phyloP scores from a whole-genome alignment of 2,888 invertebrate genomes.

The Tanypteryx hageni region DNA sequence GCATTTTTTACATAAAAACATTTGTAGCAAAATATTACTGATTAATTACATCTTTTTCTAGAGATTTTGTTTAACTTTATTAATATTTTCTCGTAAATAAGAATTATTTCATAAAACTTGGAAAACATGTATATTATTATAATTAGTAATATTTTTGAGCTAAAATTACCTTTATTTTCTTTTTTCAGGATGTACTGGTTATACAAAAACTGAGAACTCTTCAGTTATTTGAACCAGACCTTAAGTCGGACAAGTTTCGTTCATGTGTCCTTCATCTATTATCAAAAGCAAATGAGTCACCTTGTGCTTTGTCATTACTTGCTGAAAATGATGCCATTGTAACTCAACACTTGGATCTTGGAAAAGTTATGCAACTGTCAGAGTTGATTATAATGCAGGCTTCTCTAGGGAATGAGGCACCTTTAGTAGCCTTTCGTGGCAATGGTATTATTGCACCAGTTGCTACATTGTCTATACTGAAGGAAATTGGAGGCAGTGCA shows the following conservation, averaged over 20 bases:
- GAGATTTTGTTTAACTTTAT: too few species aligned
- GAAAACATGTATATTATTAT: too few species aligned
- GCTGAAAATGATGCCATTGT: neutral
- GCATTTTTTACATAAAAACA: too few species aligned
- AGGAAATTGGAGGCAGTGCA: neutral
- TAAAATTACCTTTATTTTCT: neutral
- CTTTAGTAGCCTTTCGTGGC: neutral
- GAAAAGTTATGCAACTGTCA: neutral
- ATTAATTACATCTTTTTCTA: too few species aligned
- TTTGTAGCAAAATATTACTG: too few species aligned
- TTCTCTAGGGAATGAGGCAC: neutral
- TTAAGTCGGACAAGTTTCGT: neutral
- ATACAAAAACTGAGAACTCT: slow-evolving; percentile 24
- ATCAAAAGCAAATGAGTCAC: neutral
- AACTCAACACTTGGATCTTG: neutral
- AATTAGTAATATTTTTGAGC: neutral
- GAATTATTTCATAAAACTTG: too few species aligned
- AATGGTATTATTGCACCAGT: neutral
- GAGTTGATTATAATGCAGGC: neutral
- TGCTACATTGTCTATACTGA: neutral
- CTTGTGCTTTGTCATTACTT: neutral
- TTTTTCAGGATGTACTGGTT: slow-evolving; percentile 45
- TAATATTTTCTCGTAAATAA: too few species aligned
- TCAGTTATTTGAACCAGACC: neutral
- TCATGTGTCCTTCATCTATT: slow-evolving; percentile 10